phyloP scores from a whole-genome alignment of 2,113 vertebrate genomes.

The Proteles cristata region DNA sequence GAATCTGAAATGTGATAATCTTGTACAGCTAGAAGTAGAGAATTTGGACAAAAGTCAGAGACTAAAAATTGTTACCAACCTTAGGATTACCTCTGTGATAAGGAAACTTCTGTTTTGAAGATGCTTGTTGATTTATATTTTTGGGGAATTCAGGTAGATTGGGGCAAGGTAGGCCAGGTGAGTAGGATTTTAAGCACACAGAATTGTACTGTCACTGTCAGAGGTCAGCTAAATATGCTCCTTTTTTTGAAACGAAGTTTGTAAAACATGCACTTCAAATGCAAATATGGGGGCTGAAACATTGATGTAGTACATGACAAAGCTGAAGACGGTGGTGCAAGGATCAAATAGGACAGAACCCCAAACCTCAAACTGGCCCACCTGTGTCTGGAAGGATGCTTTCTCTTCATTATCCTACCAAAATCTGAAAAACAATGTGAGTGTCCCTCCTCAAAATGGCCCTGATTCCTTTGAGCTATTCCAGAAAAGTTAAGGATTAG shows the following conservation, averaged over 20 bases:
- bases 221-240: not conserved
- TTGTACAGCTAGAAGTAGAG: not conserved
- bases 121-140: not conserved
- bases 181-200: not conserved
- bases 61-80: not conserved
- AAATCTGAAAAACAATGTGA: not conserved
- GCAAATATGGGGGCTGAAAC: not conserved
- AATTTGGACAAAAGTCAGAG: not conserved
- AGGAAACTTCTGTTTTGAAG: not conserved
- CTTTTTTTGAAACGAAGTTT: not conserved
- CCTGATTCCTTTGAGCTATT: not conserved
- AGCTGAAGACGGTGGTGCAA: not conserved
- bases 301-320: not conserved
- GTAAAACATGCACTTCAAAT: not conserved
- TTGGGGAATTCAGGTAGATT: not conserved
- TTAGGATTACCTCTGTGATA: not conserved
- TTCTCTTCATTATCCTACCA: not conserved
- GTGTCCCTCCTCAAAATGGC: not conserved
- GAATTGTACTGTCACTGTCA: not conserved
- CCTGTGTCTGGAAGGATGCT: not conserved
- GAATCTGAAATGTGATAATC: not conserved
- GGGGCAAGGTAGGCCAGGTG: not conserved
- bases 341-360: not conserved
- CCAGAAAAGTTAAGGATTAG: not conserved
- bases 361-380: not conserved